These are phyloP conservation scores for Leucophenga varia DNA, from an alignment of 1,140 invertebrate genomes.

Conservation along the genomic window DNA sequence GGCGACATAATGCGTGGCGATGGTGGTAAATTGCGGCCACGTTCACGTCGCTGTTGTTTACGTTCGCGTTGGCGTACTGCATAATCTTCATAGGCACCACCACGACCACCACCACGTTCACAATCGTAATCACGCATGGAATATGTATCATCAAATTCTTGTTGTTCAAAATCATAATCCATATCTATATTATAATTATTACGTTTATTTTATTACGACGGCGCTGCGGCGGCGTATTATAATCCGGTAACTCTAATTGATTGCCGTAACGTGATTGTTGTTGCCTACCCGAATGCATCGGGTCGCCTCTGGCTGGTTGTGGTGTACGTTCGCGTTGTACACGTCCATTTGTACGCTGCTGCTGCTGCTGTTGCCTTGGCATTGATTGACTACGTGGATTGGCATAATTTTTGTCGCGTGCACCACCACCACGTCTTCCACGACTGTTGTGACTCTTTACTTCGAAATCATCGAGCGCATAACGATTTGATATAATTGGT, in stretches of 20 bases:
- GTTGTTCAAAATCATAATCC: no score
- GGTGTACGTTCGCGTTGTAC: slow-evolving; percentile 24
- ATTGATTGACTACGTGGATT: slow-evolving; percentile 45
- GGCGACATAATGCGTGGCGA: slow-evolving; percentile 70
- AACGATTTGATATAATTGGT: slow-evolving; percentile 71
- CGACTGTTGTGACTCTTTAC: neutral
- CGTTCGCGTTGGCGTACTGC: slow-evolving; percentile 28
- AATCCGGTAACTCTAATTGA: slow-evolving; percentile 43
- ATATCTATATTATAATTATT: no score
- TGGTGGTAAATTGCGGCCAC: slow-evolving; percentile 40
- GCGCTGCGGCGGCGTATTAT: slow-evolving; percentile 21
- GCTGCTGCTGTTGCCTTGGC: slow-evolving; percentile 31
- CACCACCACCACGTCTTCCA: no score
- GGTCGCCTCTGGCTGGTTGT: slow-evolving; percentile 29
- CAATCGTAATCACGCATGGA: slow-evolving; percentile 19
- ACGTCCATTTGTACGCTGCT: slow-evolving; percentile 17
- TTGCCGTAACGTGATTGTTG: slow-evolving; percentile 45
- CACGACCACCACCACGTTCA: neutral
- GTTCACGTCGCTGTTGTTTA: slow-evolving; percentile 23
- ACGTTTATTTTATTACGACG: neutral
- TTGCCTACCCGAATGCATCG: slow-evolving; percentile 1
- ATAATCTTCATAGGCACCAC: slow-evolving; percentile 36
- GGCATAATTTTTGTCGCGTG: slow-evolving; percentile 5
- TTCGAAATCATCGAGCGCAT: slow-evolving; percentile 66
- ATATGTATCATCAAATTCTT: slow-evolving; percentile 28